Percentiles rank a stretch among this genome's conserved stretches.
phyloP scores from a whole-genome alignment of 2,888 invertebrate species.

The Cordilura impudica region DNA sequence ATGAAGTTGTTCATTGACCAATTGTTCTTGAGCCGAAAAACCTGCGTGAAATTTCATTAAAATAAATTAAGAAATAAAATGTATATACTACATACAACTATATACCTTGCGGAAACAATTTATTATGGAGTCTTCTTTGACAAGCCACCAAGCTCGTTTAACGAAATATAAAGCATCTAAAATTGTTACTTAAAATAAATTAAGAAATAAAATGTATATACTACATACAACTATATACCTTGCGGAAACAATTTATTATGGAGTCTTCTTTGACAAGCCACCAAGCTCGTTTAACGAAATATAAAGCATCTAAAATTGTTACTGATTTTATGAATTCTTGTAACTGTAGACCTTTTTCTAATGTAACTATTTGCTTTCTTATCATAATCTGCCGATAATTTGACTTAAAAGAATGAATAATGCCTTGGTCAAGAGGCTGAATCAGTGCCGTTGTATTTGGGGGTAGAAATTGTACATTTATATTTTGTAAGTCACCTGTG shows the following conservation, averaged over 20 bases:
- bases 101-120: slow-evolving; percentile 54
- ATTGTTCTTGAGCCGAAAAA: slow-evolving; percentile 11
- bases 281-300: slow-evolving; percentile 34
- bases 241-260: slow-evolving; percentile 52
- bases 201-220: not conserved
- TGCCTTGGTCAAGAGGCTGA: slow-evolving; percentile 55
- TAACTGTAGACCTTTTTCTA: slow-evolving; percentile 39
- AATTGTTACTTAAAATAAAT: slow-evolving; percentile 7
- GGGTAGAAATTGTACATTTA: slow-evolving; percentile 54
- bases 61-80: not conserved
- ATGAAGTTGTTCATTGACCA: slow-evolving; percentile 8
- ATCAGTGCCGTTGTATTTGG: slow-evolving; percentile 51
- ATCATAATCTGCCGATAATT: slow-evolving; percentile 49
- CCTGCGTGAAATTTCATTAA: not conserved
- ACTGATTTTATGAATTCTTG: slow-evolving; percentile 48
- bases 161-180: slow-evolving; percentile 32
- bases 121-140: slow-evolving; percentile 35
- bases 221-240: slow-evolving; percentile 26
- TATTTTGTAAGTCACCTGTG: slow-evolving; percentile 43
- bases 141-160: slow-evolving; percentile 44
- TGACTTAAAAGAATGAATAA: slow-evolving; percentile 51
- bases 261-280: slow-evolving; percentile 43
- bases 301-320: slow-evolving; percentile 32
- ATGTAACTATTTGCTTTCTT: slow-evolving; percentile 45
- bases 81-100: not conserved